Percentiles rank a stretch among this genome's conserved stretches.
Conservation (phyloP, 2,888 invertebrate species). For the Caenorhabditis sp. region DNA sequence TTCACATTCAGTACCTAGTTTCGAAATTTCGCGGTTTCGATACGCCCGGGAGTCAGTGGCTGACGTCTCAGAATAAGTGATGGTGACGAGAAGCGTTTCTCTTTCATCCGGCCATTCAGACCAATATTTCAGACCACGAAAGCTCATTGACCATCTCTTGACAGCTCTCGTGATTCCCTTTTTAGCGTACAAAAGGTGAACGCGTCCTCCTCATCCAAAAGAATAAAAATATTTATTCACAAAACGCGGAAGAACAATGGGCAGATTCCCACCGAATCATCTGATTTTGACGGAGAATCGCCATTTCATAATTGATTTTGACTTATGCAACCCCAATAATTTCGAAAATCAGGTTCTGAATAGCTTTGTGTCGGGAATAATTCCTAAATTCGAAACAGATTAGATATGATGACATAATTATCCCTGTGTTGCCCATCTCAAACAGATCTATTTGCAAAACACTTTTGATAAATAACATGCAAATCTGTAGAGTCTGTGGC, state of each 20-base stretch:
- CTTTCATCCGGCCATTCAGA: too few species aligned
- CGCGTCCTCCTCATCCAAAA: background rate
- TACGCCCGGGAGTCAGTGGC: too few species aligned
- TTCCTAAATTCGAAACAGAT: conserved; percentile 42
- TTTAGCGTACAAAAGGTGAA: too few species aligned
- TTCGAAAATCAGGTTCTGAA: conserved; percentile 33
- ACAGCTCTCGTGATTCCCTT: too few species aligned
- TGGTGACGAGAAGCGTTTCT: too few species aligned
- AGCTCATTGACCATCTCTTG: too few species aligned
- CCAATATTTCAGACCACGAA: too few species aligned
- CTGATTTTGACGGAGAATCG: conserved; percentile 11
- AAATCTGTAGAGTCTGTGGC: conserved; percentile 25
- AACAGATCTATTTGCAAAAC: conserved; percentile 23
- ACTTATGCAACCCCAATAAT: conserved; percentile 53
- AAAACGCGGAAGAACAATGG: too few species aligned
- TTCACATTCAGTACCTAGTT: too few species aligned
- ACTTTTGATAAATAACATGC: conserved; percentile 31
- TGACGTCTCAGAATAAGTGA: too few species aligned
- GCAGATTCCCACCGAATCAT: conserved; percentile 14
- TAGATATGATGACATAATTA: conserved; percentile 54
- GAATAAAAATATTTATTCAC: background rate
- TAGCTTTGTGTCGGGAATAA: conserved; percentile 21
- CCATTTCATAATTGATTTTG: conserved; percentile 49
- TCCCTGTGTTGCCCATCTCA: background rate
- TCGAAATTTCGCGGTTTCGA: too few species aligned